A percentile compares a stretch with the other conserved stretches of the same genome.
Conservation (phyloP, 2,888 invertebrate species). For the Calephelis perditalis region DNA sequence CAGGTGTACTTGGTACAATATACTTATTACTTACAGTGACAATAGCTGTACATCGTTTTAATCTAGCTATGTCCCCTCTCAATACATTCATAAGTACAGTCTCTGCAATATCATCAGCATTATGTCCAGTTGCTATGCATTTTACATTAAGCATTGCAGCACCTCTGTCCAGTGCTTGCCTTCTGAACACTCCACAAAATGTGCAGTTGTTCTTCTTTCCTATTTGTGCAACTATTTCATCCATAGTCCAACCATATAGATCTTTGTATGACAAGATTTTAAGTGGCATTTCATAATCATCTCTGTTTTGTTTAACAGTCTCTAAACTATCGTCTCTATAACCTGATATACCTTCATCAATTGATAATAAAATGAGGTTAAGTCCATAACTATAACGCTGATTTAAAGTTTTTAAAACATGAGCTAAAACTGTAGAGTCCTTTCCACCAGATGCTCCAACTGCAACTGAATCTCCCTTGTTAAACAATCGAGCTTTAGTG, state of each 20-base stretch:
- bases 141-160: constrained; percentile 92
- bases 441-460: constrained; percentile 96
- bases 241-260: constrained; percentile 99
- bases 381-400: constrained; percentile 93
- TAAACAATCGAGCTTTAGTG: constrained; percentile 87
- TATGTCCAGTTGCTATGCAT: constrained; percentile 97
- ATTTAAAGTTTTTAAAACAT: constrained; percentile 94
- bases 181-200: constrained; percentile 95
- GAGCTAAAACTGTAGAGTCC: constrained; percentile 98
- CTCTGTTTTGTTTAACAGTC: constrained; percentile 95
- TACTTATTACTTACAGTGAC: constrained; percentile 82
- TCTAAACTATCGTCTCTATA: constrained; percentile 97
- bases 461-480: constrained; percentile 90
- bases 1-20: not conserved
- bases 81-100: constrained; percentile 98
- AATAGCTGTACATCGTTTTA: constrained; percentile 94
- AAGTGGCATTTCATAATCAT: constrained; percentile 95
- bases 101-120: constrained; percentile 99
- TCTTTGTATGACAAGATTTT: constrained; percentile 98
- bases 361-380: constrained; percentile 92
- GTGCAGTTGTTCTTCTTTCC: constrained; percentile 96
- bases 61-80: constrained; percentile 95
- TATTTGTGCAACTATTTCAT: constrained; percentile 94
- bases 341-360: constrained; percentile 98
- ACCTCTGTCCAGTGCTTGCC: constrained; percentile 97